Percentiles rank a stretch among this genome's conserved stretches.
Conservation (phyloP, 2,113 vertebrate genomes). For the mouse (Mus musculus) region GRCm39 chr1:34025501-34026000, state of each 20-base stretch:
- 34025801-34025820: background rate
- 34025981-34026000: background rate
- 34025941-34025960: background rate
- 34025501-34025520: too few species aligned
- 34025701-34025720: background rate
- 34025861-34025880: background rate
- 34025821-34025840: background rate
- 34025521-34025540: too few species aligned
- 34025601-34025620: background rate
- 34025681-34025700: background rate
- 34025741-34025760: background rate
- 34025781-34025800: background rate
- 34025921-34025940: background rate
- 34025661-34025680: background rate
- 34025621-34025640: background rate
- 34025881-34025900: background rate
- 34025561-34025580: background rate
- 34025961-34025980: background rate
- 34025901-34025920: background rate
- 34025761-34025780: background rate
- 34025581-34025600: background rate
- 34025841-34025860: background rate
- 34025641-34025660: background rate
- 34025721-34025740: background rate
- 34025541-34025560: too few species aligned